Conservation (phyloP, 2,797 vertebrate species). For the Chelidonichthys spinosus region DNA sequence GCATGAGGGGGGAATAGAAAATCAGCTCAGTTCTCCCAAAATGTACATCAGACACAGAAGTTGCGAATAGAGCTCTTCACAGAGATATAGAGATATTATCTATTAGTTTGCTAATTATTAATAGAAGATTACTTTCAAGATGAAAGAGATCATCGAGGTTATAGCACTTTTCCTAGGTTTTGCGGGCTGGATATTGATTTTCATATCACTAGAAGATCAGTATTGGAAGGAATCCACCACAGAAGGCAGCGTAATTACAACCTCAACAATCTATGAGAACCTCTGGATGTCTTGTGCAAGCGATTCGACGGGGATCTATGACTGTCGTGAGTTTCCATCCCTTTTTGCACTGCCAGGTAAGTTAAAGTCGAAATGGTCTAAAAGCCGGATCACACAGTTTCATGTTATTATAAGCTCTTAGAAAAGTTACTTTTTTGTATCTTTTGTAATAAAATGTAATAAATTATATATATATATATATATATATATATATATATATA, state of each 20-base stretch:
- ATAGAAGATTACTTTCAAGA: conserved; percentile 52
- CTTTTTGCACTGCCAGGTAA: conserved; percentile 91
- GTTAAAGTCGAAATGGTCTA: conserved; percentile 23
- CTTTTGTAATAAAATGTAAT: background rate
- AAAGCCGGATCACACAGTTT: background rate
- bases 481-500: too few species aligned
- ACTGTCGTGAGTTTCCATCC: conserved; percentile 91
- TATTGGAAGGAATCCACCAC: conserved; percentile 90
- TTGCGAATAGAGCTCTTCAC: conserved; percentile 57
- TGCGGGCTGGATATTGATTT: conserved; percentile 81
- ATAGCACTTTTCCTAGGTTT: conserved; percentile 86
- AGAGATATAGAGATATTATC: conserved; percentile 33
- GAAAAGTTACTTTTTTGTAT: background rate
- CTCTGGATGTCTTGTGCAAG: conserved; percentile 94
- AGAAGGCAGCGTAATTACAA: conserved; percentile 89
- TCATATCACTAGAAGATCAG: conserved; percentile 85
- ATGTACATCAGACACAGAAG: conserved; percentile 68
- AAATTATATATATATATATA: too few species aligned
- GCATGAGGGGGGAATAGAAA: conserved; percentile 49
- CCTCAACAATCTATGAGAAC: conserved; percentile 91
- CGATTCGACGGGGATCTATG: conserved; percentile 88
- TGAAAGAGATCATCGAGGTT: conserved; percentile 76
- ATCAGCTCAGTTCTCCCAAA: conserved; percentile 67
- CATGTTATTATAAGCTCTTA: background rate
- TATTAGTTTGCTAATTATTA: conserved; percentile 56